Conservation (phyloP, 2,888 invertebrate genomes). For the Cryptus viduatorius region DNA sequence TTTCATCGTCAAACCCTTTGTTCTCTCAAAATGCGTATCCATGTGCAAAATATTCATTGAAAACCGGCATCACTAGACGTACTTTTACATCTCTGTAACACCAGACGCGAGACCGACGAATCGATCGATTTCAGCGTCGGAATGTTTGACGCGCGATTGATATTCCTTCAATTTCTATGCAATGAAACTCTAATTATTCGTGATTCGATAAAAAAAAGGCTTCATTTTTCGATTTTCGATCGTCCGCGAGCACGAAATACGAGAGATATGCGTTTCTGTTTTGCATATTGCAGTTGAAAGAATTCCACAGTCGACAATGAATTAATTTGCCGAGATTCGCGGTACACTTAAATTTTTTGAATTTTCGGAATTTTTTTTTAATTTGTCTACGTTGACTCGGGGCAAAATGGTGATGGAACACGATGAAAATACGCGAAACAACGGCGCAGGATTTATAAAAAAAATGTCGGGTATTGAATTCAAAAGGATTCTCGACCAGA, state of each 20-base stretch:
- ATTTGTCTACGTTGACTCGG: neutral
- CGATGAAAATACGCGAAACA: neutral
- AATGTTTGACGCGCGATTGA: too few relatives aligned
- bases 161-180: too few relatives aligned
- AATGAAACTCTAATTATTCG: too few relatives aligned
- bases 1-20: neutral
- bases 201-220: too few relatives aligned
- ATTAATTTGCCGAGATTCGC: neutral
- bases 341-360: too few relatives aligned
- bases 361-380: neutral
- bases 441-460: neutral
- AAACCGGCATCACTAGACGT: neutral
- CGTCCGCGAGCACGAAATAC: too few relatives aligned
- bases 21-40: conserved; percentile 18
- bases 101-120: too few relatives aligned
- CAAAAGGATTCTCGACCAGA: conserved; percentile 2
- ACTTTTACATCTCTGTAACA: too few relatives aligned
- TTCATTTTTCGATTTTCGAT: too few relatives aligned
- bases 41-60: neutral
- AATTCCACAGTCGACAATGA: neutral
- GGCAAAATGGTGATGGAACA: neutral
- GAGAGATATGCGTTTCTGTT: too few relatives aligned
- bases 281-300: too few relatives aligned
- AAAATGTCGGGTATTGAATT: neutral
- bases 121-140: too few relatives aligned